Base-by-base conservation (phyloP, 2,797 vertebrate species). In the Hippopotamyrus pictus region DNA sequence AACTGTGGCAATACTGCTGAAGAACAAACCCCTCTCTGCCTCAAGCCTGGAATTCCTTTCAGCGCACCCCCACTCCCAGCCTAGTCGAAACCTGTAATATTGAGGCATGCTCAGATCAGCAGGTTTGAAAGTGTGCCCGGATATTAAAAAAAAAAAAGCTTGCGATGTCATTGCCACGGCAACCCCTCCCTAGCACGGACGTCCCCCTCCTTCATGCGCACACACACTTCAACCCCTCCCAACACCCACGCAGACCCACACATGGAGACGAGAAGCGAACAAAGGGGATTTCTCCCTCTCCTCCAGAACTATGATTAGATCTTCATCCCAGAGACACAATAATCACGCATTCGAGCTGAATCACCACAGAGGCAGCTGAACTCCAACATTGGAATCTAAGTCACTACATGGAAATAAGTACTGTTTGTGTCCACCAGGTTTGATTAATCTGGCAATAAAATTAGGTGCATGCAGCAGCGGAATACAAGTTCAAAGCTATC, bases 321-420 rank as follows among this genome's bases (percentile, higher is more conserved):
- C 92, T 95, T 95, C 95, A 96, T 93, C 95, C 95, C 94, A 94
- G 95, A 96, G 95, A 96, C 96, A 97, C 95, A 95, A 95, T 95
- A 96, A 96, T 96, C 95, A 96, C 95, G 96, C 92, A 93, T 93
- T 95, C 89, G 93, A 82, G 93, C 95, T 95, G 94, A 96, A 95
- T 95, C 94, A 95, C 94, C 93, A 91, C 90, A 46, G 76, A 90
- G 90, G 90, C 88, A 88, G 88, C 90, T 89, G 92, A 57, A 89
- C 19, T 46, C 46, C 82, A 22, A 84, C 82, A 51, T 51, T 5
- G 14, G n/a, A 25, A 50, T 85, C 83, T 2, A 51, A 85, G 83
- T 51, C 44, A 29, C 46, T 25, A 85, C 6, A 46, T 82, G 41
- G 69, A 46, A 82, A 82, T 82, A 29, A 29, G 19, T 25, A 85